A percentile compares a stretch with the other conserved stretches of the same genome.
Evolutionary conservation across 2,113 vertebrate species (phyloP).

Genomic region (Cyprinodon tularosa): DNA sequence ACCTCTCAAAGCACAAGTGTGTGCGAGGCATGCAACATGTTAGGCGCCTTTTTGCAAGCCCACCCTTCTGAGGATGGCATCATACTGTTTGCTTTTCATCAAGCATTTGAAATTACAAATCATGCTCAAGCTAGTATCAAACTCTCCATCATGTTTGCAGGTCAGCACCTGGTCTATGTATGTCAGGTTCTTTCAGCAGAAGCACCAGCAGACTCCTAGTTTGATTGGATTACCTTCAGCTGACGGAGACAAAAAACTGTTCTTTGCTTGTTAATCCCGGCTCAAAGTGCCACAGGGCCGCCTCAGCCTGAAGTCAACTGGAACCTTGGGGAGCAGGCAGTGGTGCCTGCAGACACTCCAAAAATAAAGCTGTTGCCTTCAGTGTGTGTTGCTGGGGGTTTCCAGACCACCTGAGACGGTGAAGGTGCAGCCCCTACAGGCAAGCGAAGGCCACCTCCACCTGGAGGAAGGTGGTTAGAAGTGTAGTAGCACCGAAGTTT

Average conservation of each 20-base stretch:
- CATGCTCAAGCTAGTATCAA: slow-evolving; percentile 41
- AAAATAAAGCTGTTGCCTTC: slow-evolving; percentile 83
- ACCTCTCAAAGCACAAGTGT: neutral
- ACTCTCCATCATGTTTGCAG: slow-evolving; percentile 27
- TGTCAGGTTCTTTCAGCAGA: slow-evolving; percentile 25
- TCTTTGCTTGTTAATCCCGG: slow-evolving; percentile 71
- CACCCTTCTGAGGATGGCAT: slow-evolving; percentile 6
- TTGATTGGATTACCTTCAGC: slow-evolving; percentile 81
- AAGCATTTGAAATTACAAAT: slow-evolving; percentile 49
- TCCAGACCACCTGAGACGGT: slow-evolving; percentile 74
- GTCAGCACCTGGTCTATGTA: slow-evolving; percentile 28
- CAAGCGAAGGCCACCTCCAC: slow-evolving; percentile 32
- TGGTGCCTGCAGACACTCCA: slow-evolving; percentile 69
- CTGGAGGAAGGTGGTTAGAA: slow-evolving; percentile 22
- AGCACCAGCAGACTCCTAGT: slow-evolving; percentile 54
- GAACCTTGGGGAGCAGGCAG: slow-evolving; percentile 67
- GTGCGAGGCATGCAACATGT: slow-evolving; percentile 21
- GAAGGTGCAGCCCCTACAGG: slow-evolving; percentile 67
- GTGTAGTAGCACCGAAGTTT: neutral
- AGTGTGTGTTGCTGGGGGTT: slow-evolving; percentile 70
- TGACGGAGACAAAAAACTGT: slow-evolving; percentile 56
- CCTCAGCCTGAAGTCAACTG: slow-evolving; percentile 67
- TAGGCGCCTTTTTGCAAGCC: slow-evolving; percentile 24
- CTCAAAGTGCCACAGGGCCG: slow-evolving; percentile 68
- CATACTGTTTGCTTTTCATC: slow-evolving; percentile 31